Conservation (phyloP, 2,113 vertebrate species). For the Phyllopteryx taeniolatus region DNA sequence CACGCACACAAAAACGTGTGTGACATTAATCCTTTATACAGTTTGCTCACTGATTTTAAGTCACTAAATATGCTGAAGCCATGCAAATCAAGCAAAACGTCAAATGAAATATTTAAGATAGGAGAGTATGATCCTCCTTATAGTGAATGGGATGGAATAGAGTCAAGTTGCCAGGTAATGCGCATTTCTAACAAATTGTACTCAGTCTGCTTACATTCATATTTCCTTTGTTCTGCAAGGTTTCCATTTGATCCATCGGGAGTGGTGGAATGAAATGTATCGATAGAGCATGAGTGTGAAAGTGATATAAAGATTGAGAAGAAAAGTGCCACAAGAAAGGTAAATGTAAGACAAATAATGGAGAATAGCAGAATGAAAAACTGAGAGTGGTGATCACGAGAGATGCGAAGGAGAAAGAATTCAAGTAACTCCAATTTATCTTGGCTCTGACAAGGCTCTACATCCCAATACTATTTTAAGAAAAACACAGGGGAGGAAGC, state of each 20-base stretch:
- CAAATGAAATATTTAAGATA: slow-evolving; percentile 1
- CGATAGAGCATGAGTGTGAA: slow-evolving; percentile 4
- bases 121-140: neutral
- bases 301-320: neutral
- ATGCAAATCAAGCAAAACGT: neutral
- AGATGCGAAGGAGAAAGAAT: slow-evolving; percentile 16
- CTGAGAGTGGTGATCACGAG: slow-evolving; percentile 10
- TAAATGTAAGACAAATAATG: slow-evolving; percentile 15
- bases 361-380: slow-evolving; percentile 11
- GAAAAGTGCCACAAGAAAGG: neutral
- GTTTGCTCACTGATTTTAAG: neutral
- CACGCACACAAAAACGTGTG: too few species aligned
- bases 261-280: neutral
- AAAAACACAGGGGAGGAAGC: slow-evolving; percentile 28
- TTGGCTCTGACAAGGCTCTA: slow-evolving; percentile 23
- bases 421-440: slow-evolving; percentile 35
- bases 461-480: slow-evolving; percentile 35
- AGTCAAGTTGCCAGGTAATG: slow-evolving; percentile 18
- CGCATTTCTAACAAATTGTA: slow-evolving; percentile 17
- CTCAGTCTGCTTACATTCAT: slow-evolving; percentile 24
- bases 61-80: neutral
- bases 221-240: slow-evolving; percentile 11
- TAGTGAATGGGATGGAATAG: slow-evolving; percentile 14
- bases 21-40: too few species aligned
- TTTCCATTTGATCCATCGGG: slow-evolving; percentile 29